Conservation (phyloP, 2,888 invertebrate genomes). For the Andrena marginata region DNA sequence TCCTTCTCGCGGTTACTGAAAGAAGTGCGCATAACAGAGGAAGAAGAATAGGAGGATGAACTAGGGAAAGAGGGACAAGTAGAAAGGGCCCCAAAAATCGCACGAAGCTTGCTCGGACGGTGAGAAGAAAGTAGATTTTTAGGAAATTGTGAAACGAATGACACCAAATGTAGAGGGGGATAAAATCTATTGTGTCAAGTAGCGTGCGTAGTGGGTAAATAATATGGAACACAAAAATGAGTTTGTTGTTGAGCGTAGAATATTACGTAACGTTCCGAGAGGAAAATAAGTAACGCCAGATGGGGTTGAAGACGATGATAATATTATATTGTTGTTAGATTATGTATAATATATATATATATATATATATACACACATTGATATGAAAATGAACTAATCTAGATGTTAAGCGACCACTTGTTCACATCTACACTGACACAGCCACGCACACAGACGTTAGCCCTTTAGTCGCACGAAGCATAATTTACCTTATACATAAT, state of each 20-base stretch:
- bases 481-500: not conserved
- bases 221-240: slow-evolving; percentile 73
- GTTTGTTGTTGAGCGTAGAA: slow-evolving; percentile 82
- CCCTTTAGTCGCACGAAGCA: slow-evolving; percentile 25
- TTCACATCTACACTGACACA: slow-evolving; percentile 57
- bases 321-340: slow-evolving; percentile 85
- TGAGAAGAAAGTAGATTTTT: slow-evolving; percentile 29
- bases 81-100: slow-evolving; percentile 71
- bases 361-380: slow-evolving; percentile 78
- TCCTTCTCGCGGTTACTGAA: slow-evolving; percentile 20
- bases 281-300: slow-evolving; percentile 67
- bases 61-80: not conserved
- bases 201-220: slow-evolving; percentile 75
- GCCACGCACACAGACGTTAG: slow-evolving; percentile 9
- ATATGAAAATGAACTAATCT: slow-evolving; percentile 79
- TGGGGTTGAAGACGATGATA: slow-evolving; percentile 81
- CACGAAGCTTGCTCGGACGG: slow-evolving; percentile 78
- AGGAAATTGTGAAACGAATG: slow-evolving; percentile 17
- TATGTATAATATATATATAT: slow-evolving; percentile 77
- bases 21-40: not conserved
- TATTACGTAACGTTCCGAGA: slow-evolving; percentile 78
- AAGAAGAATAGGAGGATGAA: not conserved
- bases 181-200: slow-evolving; percentile 75
- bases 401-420: slow-evolving; percentile 71
- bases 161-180: slow-evolving; percentile 42